Conservation (phyloP, 1,140 invertebrate genomes). For the Rhizoglyphus robini region DNA sequence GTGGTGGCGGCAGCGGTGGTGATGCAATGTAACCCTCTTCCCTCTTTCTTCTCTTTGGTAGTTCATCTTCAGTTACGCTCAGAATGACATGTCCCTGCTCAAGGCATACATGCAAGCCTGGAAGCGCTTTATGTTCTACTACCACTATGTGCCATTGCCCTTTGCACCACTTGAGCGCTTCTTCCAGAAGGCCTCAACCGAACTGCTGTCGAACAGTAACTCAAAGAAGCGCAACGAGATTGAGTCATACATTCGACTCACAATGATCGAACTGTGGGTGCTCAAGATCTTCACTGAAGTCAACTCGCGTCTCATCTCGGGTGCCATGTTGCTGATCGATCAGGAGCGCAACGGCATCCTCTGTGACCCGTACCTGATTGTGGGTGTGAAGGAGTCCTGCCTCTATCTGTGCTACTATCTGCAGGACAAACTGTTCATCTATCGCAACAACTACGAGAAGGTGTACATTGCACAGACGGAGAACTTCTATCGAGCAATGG, state of each 20-base stretch:
- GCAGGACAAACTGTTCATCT: conserved; percentile 84
- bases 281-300: conserved; percentile 91
- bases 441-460: conserved; percentile 90
- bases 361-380: conserved; percentile 91
- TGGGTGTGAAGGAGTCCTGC: conserved; percentile 88
- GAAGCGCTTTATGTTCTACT: conserved; percentile 95
- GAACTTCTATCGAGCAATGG: conserved; percentile 81
- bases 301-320: conserved; percentile 76
- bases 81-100: conserved; percentile 82
- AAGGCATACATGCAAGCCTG: conserved; percentile 93
- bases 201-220: conserved; percentile 36
- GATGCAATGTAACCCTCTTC: too few species aligned
- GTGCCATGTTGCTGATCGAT: conserved; percentile 92
- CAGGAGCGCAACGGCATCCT: conserved; percentile 91
- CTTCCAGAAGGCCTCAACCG: conserved; percentile 54
- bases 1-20: background rate
- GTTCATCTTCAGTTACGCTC: conserved; percentile 55
- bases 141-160: conserved; percentile 86
- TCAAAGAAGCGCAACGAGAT: conserved; percentile 28
- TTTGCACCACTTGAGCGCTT: conserved; percentile 89
- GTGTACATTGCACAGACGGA: conserved; percentile 87
- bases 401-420: conserved; percentile 90
- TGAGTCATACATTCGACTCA: conserved; percentile 29
- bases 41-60: conserved; percentile 21
- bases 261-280: conserved; percentile 98